Percentiles rank a stretch among this genome's conserved stretches.
phyloP scores from a whole-genome alignment of 2,888 invertebrate species.

The Scrobipalpa costella region DNA sequence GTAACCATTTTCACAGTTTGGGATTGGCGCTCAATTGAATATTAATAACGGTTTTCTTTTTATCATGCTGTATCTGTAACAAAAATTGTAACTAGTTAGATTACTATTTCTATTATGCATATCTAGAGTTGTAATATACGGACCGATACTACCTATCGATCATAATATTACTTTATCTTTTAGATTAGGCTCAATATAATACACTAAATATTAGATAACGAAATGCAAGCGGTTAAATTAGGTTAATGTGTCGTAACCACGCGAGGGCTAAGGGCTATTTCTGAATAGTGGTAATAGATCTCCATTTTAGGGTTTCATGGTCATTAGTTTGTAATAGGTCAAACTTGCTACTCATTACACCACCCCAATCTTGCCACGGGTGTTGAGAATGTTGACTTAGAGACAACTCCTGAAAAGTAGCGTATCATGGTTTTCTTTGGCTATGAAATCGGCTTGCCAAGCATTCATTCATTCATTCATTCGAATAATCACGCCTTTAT shows the following conservation, averaged over 20 bases:
- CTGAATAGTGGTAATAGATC: neutral
- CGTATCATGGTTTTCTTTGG: no score
- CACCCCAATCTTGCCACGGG: no score
- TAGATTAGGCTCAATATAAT: neutral
- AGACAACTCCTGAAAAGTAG: no score
- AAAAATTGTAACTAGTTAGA: neutral
- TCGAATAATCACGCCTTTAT: no score
- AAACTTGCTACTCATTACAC: no score
- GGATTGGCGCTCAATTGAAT: neutral
- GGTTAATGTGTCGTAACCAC: neutral
- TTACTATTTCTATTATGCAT: neutral
- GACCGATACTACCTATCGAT: no score
- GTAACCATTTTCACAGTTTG: neutral
- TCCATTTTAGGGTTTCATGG: neutral
- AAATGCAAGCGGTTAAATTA: neutral
- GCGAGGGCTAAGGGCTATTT: neutral
- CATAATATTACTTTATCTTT: neutral
- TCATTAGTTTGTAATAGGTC: no score
- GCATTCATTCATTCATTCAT: no score
- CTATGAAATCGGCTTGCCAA: no score
- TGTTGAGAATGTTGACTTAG: no score
- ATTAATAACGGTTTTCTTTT: neutral
- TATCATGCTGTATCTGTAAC: constrained; percentile 15
- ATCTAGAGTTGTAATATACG: no score
- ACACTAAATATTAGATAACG: neutral